Conservation (phyloP, 2,113 vertebrate genomes). For the Eonycteris spelaea region DNA sequence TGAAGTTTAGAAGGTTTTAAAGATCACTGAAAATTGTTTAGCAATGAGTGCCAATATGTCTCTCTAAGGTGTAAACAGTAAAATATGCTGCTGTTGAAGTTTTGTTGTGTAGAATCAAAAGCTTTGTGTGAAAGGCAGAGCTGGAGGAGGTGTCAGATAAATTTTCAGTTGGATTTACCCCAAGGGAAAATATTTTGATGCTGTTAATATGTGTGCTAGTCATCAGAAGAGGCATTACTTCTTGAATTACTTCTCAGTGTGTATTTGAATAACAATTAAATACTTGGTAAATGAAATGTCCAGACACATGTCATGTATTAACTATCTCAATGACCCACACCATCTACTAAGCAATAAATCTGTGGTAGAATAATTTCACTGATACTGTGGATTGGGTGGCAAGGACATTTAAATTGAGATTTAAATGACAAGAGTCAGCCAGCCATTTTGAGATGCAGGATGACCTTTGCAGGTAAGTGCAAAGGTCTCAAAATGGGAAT, state of each 20-base stretch:
- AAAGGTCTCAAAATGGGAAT: not conserved
- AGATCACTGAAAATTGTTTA: not conserved
- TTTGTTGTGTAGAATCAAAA: conserved; percentile 2
- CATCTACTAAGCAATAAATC: not conserved
- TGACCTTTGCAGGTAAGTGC: not conserved
- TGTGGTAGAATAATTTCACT: not conserved
- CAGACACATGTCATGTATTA: not conserved
- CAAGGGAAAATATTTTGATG: conserved; percentile 42
- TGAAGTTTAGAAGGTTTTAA: not conserved
- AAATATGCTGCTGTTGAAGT: not conserved
- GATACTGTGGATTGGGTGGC: not conserved
- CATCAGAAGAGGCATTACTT: not conserved
- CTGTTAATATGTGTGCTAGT: conserved; percentile 1
- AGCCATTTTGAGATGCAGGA: not conserved
- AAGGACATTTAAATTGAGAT: not conserved
- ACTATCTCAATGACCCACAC: not conserved
- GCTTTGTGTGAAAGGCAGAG: not conserved
- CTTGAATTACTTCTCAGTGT: not conserved
- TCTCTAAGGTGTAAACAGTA: not conserved
- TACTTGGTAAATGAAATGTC: conserved; percentile 12
- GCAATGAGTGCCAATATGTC: not conserved
- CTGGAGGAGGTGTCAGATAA: not conserved
- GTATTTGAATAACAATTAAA: not conserved
- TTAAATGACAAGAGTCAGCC: not conserved
- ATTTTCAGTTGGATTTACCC: conserved; percentile 23